These are phyloP conservation scores for Gonatopus flavifemur DNA, from an alignment of 1,140 invertebrate species.

Conservation along the genomic window DNA sequence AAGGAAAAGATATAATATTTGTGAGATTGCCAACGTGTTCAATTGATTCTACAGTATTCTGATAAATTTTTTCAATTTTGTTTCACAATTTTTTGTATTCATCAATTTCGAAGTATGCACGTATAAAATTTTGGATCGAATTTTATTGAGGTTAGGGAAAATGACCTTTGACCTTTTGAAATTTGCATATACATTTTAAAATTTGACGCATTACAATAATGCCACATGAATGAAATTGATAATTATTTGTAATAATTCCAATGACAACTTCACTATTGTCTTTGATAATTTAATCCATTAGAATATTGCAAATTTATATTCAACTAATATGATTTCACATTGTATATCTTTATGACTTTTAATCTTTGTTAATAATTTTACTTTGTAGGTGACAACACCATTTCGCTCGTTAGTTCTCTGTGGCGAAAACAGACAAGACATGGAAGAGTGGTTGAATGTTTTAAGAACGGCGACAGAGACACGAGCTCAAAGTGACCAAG, in stretches of 20 bases:
- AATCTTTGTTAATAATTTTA: conserved; percentile 12
- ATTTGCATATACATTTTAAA: no score
- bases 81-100: background rate
- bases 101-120: background rate
- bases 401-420: conserved; percentile 81
- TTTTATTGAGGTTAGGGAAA: no score
- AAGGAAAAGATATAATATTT: background rate
- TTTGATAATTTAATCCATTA: no score
- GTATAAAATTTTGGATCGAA: no score
- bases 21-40: background rate
- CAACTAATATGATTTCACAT: no score
- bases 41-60: background rate
- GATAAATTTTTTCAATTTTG: background rate
- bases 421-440: conserved; percentile 78
- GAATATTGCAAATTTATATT: no score
- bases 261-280: no score
- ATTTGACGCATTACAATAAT: no score
- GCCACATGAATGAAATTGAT: no score
- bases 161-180: background rate
- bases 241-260: no score
- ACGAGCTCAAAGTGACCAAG: conserved; percentile 63
- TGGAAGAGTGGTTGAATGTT: conserved; percentile 87
- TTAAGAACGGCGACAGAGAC: conserved; percentile 73
- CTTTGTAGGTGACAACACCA: conserved; percentile 80
- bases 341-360: no score